Conservation (phyloP, 2,113 vertebrate genomes). For the Oryzias celebensis region DNA sequence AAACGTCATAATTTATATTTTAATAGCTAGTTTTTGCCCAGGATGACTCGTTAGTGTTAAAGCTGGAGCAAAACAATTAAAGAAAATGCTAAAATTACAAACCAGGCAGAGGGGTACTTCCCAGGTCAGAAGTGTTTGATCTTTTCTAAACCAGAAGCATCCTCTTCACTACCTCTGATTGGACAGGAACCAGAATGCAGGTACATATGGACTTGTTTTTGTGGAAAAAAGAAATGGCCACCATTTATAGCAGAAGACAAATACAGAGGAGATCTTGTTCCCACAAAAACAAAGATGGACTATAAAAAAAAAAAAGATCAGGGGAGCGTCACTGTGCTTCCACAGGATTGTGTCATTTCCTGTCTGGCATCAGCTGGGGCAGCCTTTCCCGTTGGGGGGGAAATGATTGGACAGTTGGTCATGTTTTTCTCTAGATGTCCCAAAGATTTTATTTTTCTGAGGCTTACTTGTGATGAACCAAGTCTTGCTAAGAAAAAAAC, state of each 20-base stretch:
- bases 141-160: conserved; percentile 9
- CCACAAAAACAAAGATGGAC: conserved; percentile 52
- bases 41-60: too few relatives aligned
- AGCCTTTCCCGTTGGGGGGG: conserved; percentile 53
- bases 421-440: conserved; percentile 6
- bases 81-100: conserved; percentile 3
- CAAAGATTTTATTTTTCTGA: conserved; percentile 11
- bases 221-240: conserved; percentile 47
- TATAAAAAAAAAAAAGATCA: conserved; percentile 65
- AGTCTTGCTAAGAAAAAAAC: conserved; percentile 19
- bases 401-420: conserved; percentile 18
- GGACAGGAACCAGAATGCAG: conserved; percentile 27
- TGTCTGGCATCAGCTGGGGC: conserved; percentile 39
- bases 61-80: neutral
- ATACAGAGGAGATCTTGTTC: conserved; percentile 57
- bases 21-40: too few relatives aligned
- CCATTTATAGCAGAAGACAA: conserved; percentile 56
- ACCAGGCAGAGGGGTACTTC: neutral
- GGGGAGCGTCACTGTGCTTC: conserved; percentile 72
- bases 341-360: conserved; percentile 66
- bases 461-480: conserved; percentile 2
- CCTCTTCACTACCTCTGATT: conserved; percentile 24
- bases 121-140: conserved; percentile 2
- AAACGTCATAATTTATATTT: too few relatives aligned
- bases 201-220: conserved; percentile 53